phyloP scores from a whole-genome alignment of 2,797 vertebrate species.

The Philypnodon macrostomus region DNA sequence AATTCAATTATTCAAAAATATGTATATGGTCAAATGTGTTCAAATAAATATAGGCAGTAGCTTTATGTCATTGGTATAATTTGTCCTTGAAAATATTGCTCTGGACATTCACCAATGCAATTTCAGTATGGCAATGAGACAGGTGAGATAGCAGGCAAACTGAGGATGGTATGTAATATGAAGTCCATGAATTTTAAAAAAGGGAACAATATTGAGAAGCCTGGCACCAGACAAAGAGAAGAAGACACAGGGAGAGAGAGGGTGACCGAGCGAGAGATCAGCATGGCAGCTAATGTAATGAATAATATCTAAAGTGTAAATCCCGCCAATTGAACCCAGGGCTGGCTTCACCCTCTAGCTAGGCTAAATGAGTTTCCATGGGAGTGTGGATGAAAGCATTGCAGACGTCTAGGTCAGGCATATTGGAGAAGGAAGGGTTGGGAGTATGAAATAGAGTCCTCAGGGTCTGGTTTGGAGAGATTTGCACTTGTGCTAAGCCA shows the following conservation, averaged over 20 bases:
- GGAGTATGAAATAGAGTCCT: constrained; percentile 76
- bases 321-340: constrained; percentile 77
- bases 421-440: constrained; percentile 67
- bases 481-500: constrained; percentile 75
- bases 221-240: constrained; percentile 67
- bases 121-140: constrained; percentile 61
- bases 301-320: constrained; percentile 82
- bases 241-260: constrained; percentile 35
- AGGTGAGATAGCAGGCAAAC: constrained; percentile 56
- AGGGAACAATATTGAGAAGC: constrained; percentile 69
- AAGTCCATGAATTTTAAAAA: constrained; percentile 78
- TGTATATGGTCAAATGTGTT: constrained; percentile 35
- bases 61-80: constrained; percentile 53
- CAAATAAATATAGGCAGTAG: constrained; percentile 45
- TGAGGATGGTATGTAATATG: constrained; percentile 59
- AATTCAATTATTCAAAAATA: constrained; percentile 69
- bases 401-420: constrained; percentile 73
- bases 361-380: constrained; percentile 79
- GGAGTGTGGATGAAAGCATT: constrained; percentile 75
- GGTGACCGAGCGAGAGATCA: constrained; percentile 74
- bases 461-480: constrained; percentile 76
- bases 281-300: constrained; percentile 78
- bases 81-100: constrained; percentile 70
- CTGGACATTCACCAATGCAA: constrained; percentile 70
- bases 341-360: constrained; percentile 70